These are phyloP conservation scores for Pomatorhinus ruficollis DNA, from an alignment of 2,113 vertebrate species.

Conservation along the genomic window DNA sequence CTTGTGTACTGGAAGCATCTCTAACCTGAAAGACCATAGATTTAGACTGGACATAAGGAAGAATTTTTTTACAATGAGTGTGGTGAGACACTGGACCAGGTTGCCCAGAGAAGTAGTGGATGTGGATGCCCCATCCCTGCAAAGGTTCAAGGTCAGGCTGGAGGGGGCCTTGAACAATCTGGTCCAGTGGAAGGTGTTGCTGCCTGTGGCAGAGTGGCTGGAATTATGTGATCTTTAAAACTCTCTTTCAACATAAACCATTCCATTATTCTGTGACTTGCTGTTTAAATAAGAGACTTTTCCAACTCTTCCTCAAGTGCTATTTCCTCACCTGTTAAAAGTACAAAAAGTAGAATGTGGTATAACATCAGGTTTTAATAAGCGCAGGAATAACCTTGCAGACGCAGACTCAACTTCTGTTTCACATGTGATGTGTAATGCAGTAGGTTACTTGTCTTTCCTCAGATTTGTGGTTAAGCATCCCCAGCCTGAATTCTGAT, in stretches of 20 bases:
- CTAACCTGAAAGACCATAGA: accelerated
- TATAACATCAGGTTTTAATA: background rate
- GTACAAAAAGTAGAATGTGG: background rate
- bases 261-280: background rate
- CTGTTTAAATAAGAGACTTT: background rate
- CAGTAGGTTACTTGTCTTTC: background rate
- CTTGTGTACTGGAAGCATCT: background rate
- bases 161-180: background rate
- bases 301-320: background rate
- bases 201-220: background rate
- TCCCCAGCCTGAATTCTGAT: background rate
- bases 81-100: background rate
- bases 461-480: background rate
- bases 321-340: background rate
- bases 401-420: background rate
- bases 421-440: accelerated
- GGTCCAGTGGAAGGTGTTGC: background rate
- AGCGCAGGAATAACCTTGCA: background rate
- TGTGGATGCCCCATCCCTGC: too few relatives aligned
- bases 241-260: background rate
- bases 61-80: background rate
- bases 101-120: background rate
- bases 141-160: background rate
- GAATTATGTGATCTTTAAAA: background rate
- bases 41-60: background rate